phyloP scores from a whole-genome alignment of 1,140 invertebrate species.

The Hydropsyche tenuis region DNA sequence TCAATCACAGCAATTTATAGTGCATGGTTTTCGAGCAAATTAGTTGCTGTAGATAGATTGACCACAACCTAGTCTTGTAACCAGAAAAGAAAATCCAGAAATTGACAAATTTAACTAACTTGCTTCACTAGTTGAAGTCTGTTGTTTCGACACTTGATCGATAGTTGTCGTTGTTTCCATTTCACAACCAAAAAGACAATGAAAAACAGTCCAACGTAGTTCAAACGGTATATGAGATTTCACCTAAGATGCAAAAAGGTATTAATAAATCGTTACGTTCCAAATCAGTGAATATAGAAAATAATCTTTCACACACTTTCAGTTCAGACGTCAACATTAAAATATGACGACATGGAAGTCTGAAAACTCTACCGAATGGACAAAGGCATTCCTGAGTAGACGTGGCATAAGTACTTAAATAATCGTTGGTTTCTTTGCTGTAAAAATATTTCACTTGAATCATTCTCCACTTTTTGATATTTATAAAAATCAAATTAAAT shows the following conservation, averaged over 20 bases:
- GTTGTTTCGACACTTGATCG: conserved; percentile 33
- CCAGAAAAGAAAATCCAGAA: too few relatives aligned
- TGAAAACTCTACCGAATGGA: conserved; percentile 61
- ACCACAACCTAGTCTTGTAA: too few relatives aligned
- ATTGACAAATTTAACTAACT: too few relatives aligned
- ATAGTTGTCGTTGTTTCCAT: conserved; percentile 47
- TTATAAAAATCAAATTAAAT: conserved; percentile 4
- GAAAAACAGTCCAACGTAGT: conserved; percentile 60
- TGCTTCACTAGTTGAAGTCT: conserved; percentile 16
- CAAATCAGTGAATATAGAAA: background rate
- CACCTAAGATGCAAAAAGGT: conserved; percentile 52
- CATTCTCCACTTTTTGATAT: too few relatives aligned
- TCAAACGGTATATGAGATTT: conserved; percentile 62
- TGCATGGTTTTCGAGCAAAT: too few relatives aligned
- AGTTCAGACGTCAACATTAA: conserved; percentile 61
- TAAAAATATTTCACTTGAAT: conserved; percentile 38
- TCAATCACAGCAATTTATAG: too few relatives aligned
- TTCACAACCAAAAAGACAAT: conserved; percentile 61
- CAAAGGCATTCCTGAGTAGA: conserved; percentile 61
- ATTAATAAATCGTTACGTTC: background rate
- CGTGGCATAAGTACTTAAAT: conserved; percentile 59
- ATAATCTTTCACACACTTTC: conserved; percentile 52
- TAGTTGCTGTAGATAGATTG: too few relatives aligned
- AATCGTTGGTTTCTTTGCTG: conserved; percentile 54
- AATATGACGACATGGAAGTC: conserved; percentile 59